Evolutionary conservation across 2,888 invertebrate genomes (phyloP).

Genomic region (Xanthorhoe designata): DNA sequence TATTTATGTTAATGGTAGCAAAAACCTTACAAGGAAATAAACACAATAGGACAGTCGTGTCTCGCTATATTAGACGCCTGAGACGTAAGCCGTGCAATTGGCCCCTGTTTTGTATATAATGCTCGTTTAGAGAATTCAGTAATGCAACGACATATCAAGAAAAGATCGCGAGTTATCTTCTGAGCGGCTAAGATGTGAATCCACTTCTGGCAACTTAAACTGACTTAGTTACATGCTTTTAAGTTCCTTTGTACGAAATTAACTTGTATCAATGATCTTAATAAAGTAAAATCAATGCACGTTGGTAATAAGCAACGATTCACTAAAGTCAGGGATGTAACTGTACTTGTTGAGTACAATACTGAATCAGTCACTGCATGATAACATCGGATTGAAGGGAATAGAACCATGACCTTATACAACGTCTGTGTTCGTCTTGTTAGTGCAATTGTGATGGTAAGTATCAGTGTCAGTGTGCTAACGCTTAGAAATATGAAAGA

Average conservation of each 20-base stretch:
- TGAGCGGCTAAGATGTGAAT: slow-evolving; percentile 67
- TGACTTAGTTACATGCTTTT: slow-evolving; percentile 62
- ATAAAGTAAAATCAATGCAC: slow-evolving; percentile 42
- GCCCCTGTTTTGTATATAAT: slow-evolving; percentile 80
- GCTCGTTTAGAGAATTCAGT: slow-evolving; percentile 79
- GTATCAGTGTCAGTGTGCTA: slow-evolving; percentile 46
- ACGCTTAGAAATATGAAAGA: slow-evolving; percentile 22
- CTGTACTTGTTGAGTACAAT: slow-evolving; percentile 54
- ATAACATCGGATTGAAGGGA: slow-evolving; percentile 57
- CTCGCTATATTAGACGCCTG: slow-evolving; percentile 77
- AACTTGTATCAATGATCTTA: slow-evolving; percentile 36
- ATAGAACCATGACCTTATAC: slow-evolving; percentile 61
- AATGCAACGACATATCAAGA: slow-evolving; percentile 73
- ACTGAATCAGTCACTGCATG: slow-evolving; percentile 52
- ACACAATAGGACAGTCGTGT: slow-evolving; percentile 83
- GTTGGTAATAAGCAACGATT: slow-evolving; percentile 44
- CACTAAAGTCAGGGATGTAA: slow-evolving; percentile 44
- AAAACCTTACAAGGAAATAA: slow-evolving; percentile 81
- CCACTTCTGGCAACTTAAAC: slow-evolving; percentile 43
- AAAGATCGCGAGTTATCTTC: slow-evolving; percentile 74
- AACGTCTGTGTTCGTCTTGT: slow-evolving; percentile 63
- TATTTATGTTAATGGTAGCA: slow-evolving; percentile 82
- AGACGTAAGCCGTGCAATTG: slow-evolving; percentile 75
- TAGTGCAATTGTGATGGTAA: slow-evolving; percentile 65
- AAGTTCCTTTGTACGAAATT: slow-evolving; percentile 44